A percentile compares a stretch with the other conserved stretches of the same genome.
phyloP scores from a whole-genome alignment of 1,140 invertebrate species.

The Drosophila busckii region DNA sequence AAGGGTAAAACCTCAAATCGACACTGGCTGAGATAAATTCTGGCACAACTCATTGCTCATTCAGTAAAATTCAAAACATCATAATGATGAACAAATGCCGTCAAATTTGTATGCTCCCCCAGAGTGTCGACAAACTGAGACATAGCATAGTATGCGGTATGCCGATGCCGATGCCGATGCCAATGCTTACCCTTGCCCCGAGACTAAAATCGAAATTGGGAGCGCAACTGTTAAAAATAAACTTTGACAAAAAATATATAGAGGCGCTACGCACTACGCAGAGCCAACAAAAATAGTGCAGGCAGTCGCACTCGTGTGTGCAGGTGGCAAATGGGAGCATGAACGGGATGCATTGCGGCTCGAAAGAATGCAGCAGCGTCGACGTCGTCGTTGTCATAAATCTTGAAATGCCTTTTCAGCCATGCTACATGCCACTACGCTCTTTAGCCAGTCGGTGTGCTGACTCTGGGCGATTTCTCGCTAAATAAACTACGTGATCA shows the following conservation, averaged over 20 bases:
- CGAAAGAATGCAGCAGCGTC: slow-evolving; percentile 34
- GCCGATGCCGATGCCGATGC: too few relatives aligned
- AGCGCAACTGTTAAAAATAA: slow-evolving; percentile 58
- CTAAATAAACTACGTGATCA: slow-evolving; percentile 62
- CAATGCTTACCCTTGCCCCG: slow-evolving; percentile 58
- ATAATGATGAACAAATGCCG: slow-evolving; percentile 41
- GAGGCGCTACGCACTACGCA: slow-evolving; percentile 1
- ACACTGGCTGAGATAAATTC: slow-evolving; percentile 32
- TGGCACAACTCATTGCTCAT: slow-evolving; percentile 57
- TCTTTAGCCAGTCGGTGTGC: too few relatives aligned
- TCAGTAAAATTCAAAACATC: slow-evolving; percentile 49
- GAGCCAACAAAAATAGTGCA: slow-evolving; percentile 51
- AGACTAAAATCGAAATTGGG: slow-evolving; percentile 50
- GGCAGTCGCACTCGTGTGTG: slow-evolving; percentile 58
- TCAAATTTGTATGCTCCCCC: slow-evolving; percentile 61
- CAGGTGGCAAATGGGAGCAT: slow-evolving; percentile 69
- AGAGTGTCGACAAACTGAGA: slow-evolving; percentile 22
- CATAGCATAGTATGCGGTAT: slow-evolving; percentile 13
- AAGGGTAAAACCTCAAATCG: slow-evolving; percentile 30
- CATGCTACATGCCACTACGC: not conserved
- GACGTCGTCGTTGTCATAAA: slow-evolving; percentile 41
- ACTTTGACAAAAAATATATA: slow-evolving; percentile 30
- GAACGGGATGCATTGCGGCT: slow-evolving; percentile 48
- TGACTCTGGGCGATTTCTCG: slow-evolving; percentile 56
- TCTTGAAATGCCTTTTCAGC: slow-evolving; percentile 44